These are phyloP conservation scores for Clitarchus hookeri DNA, from an alignment of 2,888 invertebrate species.

Conservation along the genomic window DNA sequence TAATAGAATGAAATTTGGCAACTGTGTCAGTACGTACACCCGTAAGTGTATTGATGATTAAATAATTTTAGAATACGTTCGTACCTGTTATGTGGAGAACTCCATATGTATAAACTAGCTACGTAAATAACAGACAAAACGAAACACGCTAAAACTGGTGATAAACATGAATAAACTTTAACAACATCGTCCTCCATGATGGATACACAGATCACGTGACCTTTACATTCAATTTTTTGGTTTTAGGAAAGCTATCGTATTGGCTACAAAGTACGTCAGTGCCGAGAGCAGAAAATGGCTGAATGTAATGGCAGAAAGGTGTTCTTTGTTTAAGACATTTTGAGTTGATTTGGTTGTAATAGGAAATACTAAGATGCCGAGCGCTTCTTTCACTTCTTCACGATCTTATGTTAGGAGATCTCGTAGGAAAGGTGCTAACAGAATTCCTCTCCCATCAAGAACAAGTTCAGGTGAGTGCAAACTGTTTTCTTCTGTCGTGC, in stretches of 20 bases:
- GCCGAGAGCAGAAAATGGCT: conserved; percentile 70
- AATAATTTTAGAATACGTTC: neutral
- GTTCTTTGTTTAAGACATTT: conserved; percentile 76
- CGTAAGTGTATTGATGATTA: neutral
- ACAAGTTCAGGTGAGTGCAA: conserved; percentile 77
- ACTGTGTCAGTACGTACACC: conserved; percentile 29
- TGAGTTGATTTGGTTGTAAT: conserved; percentile 30
- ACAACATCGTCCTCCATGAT: conserved; percentile 53
- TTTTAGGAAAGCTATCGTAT: neutral
- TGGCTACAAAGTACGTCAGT: conserved; percentile 5
- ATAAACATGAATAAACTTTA: conserved; percentile 57
- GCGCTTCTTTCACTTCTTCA: conserved; percentile 92
- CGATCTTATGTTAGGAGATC: conserved; percentile 91
- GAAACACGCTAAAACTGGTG: conserved; percentile 74
- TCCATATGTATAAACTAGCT: conserved; percentile 88
- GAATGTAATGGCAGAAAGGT: conserved; percentile 75
- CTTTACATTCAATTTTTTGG: conserved; percentile 19
- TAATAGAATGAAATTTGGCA: conserved; percentile 37
- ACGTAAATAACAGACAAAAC: conserved; percentile 80
- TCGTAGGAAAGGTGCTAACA: conserved; percentile 88
- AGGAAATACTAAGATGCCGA: conserved; percentile 74
- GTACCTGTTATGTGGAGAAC: conserved; percentile 72
- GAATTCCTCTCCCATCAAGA: conserved; percentile 80
- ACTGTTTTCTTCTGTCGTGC: conserved; percentile 27
- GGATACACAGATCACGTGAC: conserved; percentile 54